Conservation (phyloP, 2,113 vertebrate genomes). For the Poeciliopsis occidentalis region DNA sequence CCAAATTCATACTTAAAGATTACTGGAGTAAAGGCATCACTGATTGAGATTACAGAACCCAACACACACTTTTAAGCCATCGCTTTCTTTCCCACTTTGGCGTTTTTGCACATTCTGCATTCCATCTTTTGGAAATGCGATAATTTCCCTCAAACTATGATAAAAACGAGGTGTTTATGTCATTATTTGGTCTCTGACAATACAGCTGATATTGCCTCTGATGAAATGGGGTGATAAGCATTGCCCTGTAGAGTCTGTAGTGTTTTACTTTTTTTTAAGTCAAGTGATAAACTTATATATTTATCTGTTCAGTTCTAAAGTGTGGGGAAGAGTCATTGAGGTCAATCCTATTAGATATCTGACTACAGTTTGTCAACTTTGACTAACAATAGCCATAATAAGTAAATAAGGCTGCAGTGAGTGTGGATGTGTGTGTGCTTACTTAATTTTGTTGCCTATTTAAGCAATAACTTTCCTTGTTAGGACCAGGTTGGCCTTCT, state of each 20-base stretch:
- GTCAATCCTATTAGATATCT: constrained; percentile 7
- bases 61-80: background rate
- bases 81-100: background rate
- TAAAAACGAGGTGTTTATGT: constrained; percentile 11
- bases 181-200: constrained; percentile 14
- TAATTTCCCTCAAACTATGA: constrained; percentile 23
- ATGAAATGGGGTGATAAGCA: constrained; percentile 6
- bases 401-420: background rate
- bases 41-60: background rate
- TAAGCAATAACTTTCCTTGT: background rate
- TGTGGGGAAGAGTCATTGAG: constrained; percentile 4
- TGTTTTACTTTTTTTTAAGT: constrained; percentile 6
- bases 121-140: constrained; percentile 1
- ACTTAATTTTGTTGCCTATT: background rate
- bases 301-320: constrained; percentile 2
- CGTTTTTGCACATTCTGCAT: background rate
- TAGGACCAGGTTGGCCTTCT: background rate
- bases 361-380: background rate
- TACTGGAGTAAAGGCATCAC: background rate
- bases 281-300: constrained; percentile 16
- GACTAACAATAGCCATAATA: constrained; percentile 2
- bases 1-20: constrained; percentile 4
- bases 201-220: background rate
- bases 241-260: background rate
- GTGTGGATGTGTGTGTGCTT: background rate